Evolutionary conservation across 1,140 invertebrate genomes (phyloP).

Genomic region (Sycophaga agraensis): DNA sequence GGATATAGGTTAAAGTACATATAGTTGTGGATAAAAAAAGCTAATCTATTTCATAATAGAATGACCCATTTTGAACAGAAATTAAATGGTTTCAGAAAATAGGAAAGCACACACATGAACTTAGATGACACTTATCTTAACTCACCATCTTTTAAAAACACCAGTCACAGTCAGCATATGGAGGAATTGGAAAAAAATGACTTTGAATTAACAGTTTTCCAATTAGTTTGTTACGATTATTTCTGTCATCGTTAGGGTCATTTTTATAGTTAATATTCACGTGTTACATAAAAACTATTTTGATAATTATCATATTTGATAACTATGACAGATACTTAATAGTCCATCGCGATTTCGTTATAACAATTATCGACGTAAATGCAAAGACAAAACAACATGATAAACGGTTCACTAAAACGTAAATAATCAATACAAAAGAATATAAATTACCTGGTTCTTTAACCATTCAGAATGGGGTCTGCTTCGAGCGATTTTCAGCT

Average conservation of each 20-base stretch:
- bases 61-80: neutral
- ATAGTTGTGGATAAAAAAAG: neutral
- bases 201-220: conserved; percentile 41
- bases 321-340: neutral
- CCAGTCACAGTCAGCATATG: conserved; percentile 50
- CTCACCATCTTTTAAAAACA: conserved; percentile 54
- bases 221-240: conserved; percentile 12
- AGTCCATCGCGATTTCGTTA: neutral
- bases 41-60: neutral
- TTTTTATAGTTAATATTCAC: neutral
- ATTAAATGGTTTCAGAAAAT: conserved; percentile 24
- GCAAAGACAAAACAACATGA: conserved; percentile 5
- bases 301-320: neutral
- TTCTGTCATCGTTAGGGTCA: neutral
- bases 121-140: conserved; percentile 41
- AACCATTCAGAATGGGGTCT: conserved; percentile 90
- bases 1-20: neutral
- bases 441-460: conserved; percentile 76
- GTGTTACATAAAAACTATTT: neutral
- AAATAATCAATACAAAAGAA: neutral
- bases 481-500: conserved; percentile 81
- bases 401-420: neutral
- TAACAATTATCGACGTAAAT: neutral
- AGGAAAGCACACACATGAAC: conserved; percentile 38
- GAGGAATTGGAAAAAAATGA: conserved; percentile 52